phyloP scores from a whole-genome alignment of 2,113 vertebrate genomes.

The Psammodynastes pulverulentus region DNA sequence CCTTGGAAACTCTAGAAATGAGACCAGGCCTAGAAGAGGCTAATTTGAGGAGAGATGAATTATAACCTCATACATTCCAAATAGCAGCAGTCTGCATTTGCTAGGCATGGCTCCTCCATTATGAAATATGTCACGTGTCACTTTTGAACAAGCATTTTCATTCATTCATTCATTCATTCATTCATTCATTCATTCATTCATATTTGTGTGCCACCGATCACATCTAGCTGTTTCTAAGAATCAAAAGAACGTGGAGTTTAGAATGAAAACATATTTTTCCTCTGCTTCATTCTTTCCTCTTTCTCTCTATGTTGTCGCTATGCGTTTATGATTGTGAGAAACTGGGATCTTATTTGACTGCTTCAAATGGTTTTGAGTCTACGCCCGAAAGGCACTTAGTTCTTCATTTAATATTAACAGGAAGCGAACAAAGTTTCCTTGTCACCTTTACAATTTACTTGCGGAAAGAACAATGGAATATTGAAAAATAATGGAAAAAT shows the following conservation, averaged over 20 bases:
- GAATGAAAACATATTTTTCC: background rate
- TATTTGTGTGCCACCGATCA: background rate
- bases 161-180: no score
- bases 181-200: no score
- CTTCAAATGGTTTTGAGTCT: constrained; percentile 47
- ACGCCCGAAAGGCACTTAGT: constrained; percentile 42
- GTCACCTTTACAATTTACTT: constrained; percentile 36
- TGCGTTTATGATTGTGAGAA: constrained; percentile 41
- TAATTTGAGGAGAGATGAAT: background rate
- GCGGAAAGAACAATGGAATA: constrained; percentile 7
- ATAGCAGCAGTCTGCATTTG: background rate
- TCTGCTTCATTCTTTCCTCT: background rate
- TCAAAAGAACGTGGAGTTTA: background rate
- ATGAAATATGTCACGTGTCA: background rate
- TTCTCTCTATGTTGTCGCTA: constrained; percentile 39
- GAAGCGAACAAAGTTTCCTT: constrained; percentile 19
- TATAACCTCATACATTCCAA: background rate
- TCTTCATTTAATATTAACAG: constrained; percentile 39
- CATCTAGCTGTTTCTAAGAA: background rate
- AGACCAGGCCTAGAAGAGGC: background rate
- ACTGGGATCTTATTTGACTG: constrained; percentile 6
- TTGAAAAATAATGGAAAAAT: background rate
- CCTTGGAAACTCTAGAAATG: background rate
- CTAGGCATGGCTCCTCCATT: background rate
- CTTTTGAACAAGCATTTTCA: background rate